Conservation (phyloP, 2,888 invertebrate genomes). For the Mechanitis mazaeus region DNA sequence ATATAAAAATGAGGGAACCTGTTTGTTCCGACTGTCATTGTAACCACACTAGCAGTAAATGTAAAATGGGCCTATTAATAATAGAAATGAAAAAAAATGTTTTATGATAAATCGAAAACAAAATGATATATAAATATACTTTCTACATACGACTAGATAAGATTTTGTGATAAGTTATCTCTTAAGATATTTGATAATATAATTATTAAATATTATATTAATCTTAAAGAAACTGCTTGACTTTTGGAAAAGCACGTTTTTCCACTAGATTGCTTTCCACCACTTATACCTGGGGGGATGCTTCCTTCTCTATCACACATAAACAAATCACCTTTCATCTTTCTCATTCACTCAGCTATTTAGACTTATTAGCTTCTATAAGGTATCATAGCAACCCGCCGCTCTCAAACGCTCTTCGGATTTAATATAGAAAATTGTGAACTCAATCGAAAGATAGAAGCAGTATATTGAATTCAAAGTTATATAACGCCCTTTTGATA, state of each 20-base stretch:
- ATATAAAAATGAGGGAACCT: too few relatives aligned
- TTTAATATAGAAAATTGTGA: constrained; percentile 75
- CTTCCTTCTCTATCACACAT: constrained; percentile 44
- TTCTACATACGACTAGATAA: too few relatives aligned
- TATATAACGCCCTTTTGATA: constrained; percentile 26
- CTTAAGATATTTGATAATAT: not conserved
- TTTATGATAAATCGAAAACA: not conserved
- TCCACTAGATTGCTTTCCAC: constrained; percentile 71
- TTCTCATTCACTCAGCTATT: constrained; percentile 59
- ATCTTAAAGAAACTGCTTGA: constrained; percentile 25
- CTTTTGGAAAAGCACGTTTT: constrained; percentile 65
- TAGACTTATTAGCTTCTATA: constrained; percentile 75
- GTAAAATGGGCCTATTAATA: too few relatives aligned
- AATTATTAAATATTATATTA: constrained; percentile 10
- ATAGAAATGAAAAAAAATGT: too few relatives aligned
- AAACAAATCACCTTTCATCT: constrained; percentile 31
- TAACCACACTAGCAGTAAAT: too few relatives aligned
- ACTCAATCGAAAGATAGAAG: constrained; percentile 59
- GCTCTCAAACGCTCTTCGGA: constrained; percentile 45
- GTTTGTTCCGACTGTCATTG: too few relatives aligned
- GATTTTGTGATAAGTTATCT: too few relatives aligned
- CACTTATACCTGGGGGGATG: constrained; percentile 61
- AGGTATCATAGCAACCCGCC: constrained; percentile 75
- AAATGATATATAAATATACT: not conserved
- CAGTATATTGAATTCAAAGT: constrained; percentile 67